Evolutionary conservation across 2,888 invertebrate species (phyloP).

Genomic region (Macropis europaea): DNA sequence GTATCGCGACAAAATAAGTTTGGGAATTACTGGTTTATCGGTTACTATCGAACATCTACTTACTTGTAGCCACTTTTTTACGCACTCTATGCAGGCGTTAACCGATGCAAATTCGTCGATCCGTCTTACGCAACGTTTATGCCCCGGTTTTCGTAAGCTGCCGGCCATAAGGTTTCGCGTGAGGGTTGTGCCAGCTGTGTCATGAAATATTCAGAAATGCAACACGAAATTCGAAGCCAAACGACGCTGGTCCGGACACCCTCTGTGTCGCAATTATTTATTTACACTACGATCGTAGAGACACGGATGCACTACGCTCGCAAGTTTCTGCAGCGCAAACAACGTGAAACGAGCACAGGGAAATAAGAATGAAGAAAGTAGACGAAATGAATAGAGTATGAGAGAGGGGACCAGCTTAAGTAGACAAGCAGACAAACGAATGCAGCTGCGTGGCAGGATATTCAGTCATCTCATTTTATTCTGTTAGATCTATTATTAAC

Average conservation of each 20-base stretch:
- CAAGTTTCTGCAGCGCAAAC: conserved; percentile 23
- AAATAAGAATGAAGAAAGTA: conserved; percentile 33
- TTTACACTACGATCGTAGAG: conserved; percentile 48
- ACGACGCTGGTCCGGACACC: conserved; percentile 36
- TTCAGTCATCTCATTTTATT: background rate
- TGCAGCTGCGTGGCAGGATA: background rate
- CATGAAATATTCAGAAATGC: conserved; percentile 58
- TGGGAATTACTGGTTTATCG: no score
- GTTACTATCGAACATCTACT: no score
- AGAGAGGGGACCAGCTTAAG: conserved; percentile 16
- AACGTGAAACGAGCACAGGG: conserved; percentile 1
- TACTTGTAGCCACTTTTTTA: no score
- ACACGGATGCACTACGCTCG: conserved; percentile 17
- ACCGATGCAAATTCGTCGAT: conserved; percentile 6
- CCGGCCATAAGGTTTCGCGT: conserved; percentile 41
- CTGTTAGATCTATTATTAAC: background rate
- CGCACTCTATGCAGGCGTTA: no score
- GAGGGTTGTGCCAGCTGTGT: conserved; percentile 46
- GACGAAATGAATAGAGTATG: conserved; percentile 44
- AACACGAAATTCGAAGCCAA: conserved; percentile 45
- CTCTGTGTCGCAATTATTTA: conserved; percentile 56
- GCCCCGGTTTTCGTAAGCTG: conserved; percentile 18
- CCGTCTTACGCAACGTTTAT: background rate
- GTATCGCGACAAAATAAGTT: no score
- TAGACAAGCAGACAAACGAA: background rate